phyloP scores from a whole-genome alignment of 1,140 invertebrate genomes.

The Achroia grisella region DNA sequence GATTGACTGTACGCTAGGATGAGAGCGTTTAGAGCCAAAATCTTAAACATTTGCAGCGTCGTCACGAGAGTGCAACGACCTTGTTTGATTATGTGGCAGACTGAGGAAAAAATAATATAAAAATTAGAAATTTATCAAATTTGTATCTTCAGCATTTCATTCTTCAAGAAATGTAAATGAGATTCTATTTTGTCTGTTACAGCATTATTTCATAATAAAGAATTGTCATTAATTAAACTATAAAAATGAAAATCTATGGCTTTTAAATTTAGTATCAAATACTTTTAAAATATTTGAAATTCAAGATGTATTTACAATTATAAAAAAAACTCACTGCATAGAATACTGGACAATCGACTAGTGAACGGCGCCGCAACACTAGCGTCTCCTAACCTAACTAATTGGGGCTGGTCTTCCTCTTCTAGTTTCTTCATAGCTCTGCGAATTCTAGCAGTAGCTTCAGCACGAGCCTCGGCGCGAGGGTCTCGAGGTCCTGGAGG shows the following conservation, averaged over 20 bases:
- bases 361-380: slow-evolving; percentile 99
- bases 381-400: slow-evolving; percentile 98
- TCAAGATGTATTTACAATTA: too few relatives aligned
- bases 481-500: slow-evolving; percentile 28
- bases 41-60: slow-evolving; percentile 99
- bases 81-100: slow-evolving; percentile 99
- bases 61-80: slow-evolving; percentile 99
- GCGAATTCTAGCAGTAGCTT: slow-evolving; percentile 74
- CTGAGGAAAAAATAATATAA: slow-evolving; percentile 68
- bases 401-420: slow-evolving; percentile 89
- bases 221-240: too few relatives aligned
- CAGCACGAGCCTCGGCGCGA: slow-evolving; percentile 32
- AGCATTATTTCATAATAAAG: background rate
- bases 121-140: too few relatives aligned
- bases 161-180: too few relatives aligned
- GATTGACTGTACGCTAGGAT: slow-evolving; percentile 99
- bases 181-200: background rate
- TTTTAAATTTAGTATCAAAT: slow-evolving; percentile 20
- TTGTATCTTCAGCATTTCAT: too few relatives aligned
- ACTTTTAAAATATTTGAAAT: background rate
- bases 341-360: slow-evolving; percentile 96
- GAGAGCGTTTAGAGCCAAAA: slow-evolving; percentile 97
- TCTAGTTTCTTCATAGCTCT: slow-evolving; percentile 93
- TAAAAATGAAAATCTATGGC: too few relatives aligned
- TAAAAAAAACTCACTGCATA: slow-evolving; percentile 85